Evolutionary conservation across 2,113 vertebrate genomes (phyloP).

Genomic region (Ageneiosus marmoratus): DNA sequence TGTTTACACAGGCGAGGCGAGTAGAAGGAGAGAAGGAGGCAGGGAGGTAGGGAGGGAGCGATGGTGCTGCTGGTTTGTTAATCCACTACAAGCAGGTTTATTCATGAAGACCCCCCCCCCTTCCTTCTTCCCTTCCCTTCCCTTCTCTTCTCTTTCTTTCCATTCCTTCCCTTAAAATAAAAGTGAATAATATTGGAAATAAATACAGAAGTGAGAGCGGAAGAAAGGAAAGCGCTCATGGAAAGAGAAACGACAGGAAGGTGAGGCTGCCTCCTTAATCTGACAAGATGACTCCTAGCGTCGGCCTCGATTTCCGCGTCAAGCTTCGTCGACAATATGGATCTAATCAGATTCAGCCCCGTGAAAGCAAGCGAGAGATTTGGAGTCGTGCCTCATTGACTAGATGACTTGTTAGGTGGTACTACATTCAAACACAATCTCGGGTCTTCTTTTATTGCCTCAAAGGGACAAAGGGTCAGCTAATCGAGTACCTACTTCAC

Average conservation of each 20-base stretch:
- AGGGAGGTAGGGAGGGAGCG: slow-evolving; percentile 11
- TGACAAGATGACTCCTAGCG: not conserved
- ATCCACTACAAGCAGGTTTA: slow-evolving; percentile 54
- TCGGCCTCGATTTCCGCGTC: not conserved
- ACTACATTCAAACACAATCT: not conserved
- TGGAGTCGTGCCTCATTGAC: slow-evolving; percentile 1
- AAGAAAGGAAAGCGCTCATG: not conserved
- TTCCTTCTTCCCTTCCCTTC: not conserved
- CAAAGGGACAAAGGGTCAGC: not conserved
- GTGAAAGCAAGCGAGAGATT: not conserved
- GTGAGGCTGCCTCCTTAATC: not conserved
- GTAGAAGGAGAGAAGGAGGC: slow-evolving; percentile 4
- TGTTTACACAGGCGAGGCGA: slow-evolving; percentile 62
- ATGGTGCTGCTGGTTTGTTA: slow-evolving; percentile 36
- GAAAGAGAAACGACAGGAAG: not conserved
- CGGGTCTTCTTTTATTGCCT: not conserved
- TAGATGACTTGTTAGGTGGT: not conserved
- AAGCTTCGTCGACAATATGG: not conserved
- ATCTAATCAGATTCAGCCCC: not conserved
- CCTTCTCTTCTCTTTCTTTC: not conserved
- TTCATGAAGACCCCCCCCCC: slow-evolving; percentile 39
- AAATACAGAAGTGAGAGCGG: not conserved
- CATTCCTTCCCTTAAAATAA: not conserved
- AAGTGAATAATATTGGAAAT: not conserved
- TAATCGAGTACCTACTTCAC: slow-evolving; percentile 20